These are phyloP conservation scores for Aldrovandia affinis DNA, from an alignment of 2,797 vertebrate genomes.

Conservation along the genomic window DNA sequence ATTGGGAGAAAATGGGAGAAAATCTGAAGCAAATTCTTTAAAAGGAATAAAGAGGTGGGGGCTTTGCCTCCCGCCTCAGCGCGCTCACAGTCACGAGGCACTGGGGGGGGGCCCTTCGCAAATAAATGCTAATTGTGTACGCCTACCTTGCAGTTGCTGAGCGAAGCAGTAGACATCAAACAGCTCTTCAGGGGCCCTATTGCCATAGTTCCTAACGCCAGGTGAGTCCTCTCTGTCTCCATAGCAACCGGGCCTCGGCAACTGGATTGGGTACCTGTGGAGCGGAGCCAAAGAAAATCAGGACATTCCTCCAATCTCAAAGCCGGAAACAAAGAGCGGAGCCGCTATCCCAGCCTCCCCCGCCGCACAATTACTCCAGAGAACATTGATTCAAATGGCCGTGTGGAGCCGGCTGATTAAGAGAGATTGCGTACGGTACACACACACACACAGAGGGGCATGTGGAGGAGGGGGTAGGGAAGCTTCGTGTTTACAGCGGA, in stretches of 20 bases:
- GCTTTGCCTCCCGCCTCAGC: not conserved
- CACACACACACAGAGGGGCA: not conserved
- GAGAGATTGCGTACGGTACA: slow-evolving; percentile 59
- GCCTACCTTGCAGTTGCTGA: slow-evolving; percentile 80
- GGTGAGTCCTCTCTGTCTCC: slow-evolving; percentile 86
- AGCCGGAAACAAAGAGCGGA: slow-evolving; percentile 9
- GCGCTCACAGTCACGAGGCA: not conserved
- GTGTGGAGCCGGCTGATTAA: slow-evolving; percentile 60
- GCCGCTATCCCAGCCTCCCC: slow-evolving; percentile 60
- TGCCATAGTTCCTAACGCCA: slow-evolving; percentile 91
- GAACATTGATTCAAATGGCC: slow-evolving; percentile 58
- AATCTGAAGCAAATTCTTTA: too few relatives aligned
- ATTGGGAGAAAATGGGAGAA: too few relatives aligned
- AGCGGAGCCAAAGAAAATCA: slow-evolving; percentile 38
- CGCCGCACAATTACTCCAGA: slow-evolving; percentile 65
- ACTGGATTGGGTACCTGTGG: slow-evolving; percentile 87
- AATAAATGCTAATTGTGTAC: not conserved
- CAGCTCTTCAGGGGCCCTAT: slow-evolving; percentile 80
- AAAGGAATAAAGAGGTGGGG: not conserved
- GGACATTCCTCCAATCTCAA: slow-evolving; percentile 31
- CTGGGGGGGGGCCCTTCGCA: not conserved
- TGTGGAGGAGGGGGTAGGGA: not conserved
- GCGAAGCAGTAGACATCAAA: slow-evolving; percentile 95
- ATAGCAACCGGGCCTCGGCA: slow-evolving; percentile 89
- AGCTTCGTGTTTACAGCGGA: not conserved